phyloP scores from a whole-genome alignment of 2,888 invertebrate species.

The Agonopterix heracliana region DNA sequence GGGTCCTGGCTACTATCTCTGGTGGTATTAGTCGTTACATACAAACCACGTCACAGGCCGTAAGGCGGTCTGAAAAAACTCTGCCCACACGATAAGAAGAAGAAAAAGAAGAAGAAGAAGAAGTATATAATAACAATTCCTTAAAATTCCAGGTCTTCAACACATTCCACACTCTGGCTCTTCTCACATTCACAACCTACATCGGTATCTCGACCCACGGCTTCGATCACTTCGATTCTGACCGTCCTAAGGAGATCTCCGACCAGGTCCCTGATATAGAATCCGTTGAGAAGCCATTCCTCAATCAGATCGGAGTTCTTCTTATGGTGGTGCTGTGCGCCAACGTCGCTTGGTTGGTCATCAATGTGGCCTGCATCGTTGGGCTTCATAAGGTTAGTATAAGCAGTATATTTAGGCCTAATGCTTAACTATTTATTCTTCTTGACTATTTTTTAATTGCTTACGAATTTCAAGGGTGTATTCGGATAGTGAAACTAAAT shows the following conservation, averaged over 20 bases:
- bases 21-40: no score
- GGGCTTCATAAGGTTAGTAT: conserved; percentile 36
- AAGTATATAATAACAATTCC: no score
- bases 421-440: no score
- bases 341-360: conserved; percentile 28
- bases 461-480: no score
- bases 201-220: conserved; percentile 27
- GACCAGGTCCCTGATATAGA: conserved; percentile 12
- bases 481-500: no score
- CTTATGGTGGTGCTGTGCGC: conserved; percentile 24
- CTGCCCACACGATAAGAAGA: no score
- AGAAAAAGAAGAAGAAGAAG: no score
- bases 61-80: no score
- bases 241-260: conserved; percentile 6
- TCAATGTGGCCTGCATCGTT: conserved; percentile 35
- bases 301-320: conserved; percentile 22
- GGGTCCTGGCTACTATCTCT: no score
- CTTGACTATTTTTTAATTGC: no score
- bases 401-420: background rate
- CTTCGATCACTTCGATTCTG: conserved; percentile 27
- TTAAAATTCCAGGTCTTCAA: conserved; percentile 24
- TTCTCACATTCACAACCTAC: conserved; percentile 22
- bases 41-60: no score
- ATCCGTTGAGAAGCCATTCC: conserved; percentile 16
- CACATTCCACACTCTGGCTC: conserved; percentile 23